These are phyloP conservation scores for Pristionchus mayeri DNA, from an alignment of 2,888 invertebrate species.

Conservation along the genomic window DNA sequence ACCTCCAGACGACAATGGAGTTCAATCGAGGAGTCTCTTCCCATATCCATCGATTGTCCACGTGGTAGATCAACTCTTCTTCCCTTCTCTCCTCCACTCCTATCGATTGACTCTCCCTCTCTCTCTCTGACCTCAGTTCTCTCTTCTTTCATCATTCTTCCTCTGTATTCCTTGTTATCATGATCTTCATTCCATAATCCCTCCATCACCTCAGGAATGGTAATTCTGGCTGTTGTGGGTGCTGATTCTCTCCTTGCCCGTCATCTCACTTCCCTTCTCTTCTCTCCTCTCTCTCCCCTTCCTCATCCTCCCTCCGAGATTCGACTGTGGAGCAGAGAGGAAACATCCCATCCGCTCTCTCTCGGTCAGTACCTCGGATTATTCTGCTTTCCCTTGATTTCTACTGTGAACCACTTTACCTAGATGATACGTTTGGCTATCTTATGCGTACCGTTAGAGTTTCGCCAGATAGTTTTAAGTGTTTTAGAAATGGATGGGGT, in stretches of 20 bases:
- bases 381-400: too few relatives aligned
- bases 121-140: background rate
- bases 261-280: constrained; percentile 27
- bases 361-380: background rate
- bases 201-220: constrained; percentile 16
- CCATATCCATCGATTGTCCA: background rate
- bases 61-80: constrained; percentile 26
- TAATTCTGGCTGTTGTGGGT: background rate
- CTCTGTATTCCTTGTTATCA: background rate
- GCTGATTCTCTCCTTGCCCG: constrained; percentile 20
- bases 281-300: constrained; percentile 42
- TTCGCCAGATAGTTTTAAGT: too few relatives aligned
- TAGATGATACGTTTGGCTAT: too few relatives aligned
- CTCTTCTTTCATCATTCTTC: background rate
- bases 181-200: background rate
- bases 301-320: constrained; percentile 8
- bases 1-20: background rate
- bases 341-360: background rate
- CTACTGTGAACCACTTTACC: too few relatives aligned
- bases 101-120: background rate
- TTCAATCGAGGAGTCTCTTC: background rate
- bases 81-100: background rate
- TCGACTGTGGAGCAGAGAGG: constrained; percentile 14
- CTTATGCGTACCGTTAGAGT: too few relatives aligned
- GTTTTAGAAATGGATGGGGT: too few relatives aligned